A percentile compares a stretch with the other conserved stretches of the same genome.
Conservation (phyloP, 2,888 invertebrate species). For the Melieria picta region DNA sequence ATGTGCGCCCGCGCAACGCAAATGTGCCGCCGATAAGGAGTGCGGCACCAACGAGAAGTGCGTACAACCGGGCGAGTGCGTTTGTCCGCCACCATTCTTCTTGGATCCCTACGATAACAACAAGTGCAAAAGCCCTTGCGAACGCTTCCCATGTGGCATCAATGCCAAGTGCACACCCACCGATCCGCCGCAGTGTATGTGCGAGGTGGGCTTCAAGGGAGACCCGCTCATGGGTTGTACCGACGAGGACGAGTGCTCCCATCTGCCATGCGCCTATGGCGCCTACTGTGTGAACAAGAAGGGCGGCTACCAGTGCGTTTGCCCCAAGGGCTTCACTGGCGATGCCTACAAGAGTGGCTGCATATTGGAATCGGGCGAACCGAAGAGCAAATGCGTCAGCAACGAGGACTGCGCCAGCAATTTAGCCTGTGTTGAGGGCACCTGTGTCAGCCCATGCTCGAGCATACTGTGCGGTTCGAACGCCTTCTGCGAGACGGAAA, state of each 20-base stretch:
- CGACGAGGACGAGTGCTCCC: conserved; percentile 87
- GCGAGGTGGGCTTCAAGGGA: conserved; percentile 86
- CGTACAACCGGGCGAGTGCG: conserved; percentile 89
- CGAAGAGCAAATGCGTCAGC: conserved; percentile 74
- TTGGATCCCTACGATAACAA: conserved; percentile 83
- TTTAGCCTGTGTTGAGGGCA: conserved; percentile 80
- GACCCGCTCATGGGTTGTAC: conserved; percentile 85
- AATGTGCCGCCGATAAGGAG: conserved; percentile 84
- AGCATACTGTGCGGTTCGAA: conserved; percentile 82
- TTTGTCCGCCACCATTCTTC: conserved; percentile 91
- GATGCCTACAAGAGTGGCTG: conserved; percentile 89
- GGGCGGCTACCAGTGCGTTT: conserved; percentile 87
- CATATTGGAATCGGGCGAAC: conserved; percentile 69
- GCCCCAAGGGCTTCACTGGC: conserved; percentile 83
- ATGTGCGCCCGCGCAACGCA: conserved; percentile 83
- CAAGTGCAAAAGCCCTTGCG: conserved; percentile 92
- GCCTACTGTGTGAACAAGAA: conserved; percentile 88
- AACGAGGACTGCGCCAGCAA: conserved; percentile 85
- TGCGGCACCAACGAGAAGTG: conserved; percentile 90
- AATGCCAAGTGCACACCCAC: conserved; percentile 90
- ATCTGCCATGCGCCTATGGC: conserved; percentile 86
- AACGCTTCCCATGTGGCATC: conserved; percentile 88
- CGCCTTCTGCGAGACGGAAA: conserved; percentile 87
- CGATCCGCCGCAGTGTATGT: conserved; percentile 90
- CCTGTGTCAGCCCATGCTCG: conserved; percentile 84